A percentile compares a stretch with the other conserved stretches of the same genome.
phyloP scores from a whole-genome alignment of 1,140 invertebrate species.

The Penaeus vannamei region DNA sequence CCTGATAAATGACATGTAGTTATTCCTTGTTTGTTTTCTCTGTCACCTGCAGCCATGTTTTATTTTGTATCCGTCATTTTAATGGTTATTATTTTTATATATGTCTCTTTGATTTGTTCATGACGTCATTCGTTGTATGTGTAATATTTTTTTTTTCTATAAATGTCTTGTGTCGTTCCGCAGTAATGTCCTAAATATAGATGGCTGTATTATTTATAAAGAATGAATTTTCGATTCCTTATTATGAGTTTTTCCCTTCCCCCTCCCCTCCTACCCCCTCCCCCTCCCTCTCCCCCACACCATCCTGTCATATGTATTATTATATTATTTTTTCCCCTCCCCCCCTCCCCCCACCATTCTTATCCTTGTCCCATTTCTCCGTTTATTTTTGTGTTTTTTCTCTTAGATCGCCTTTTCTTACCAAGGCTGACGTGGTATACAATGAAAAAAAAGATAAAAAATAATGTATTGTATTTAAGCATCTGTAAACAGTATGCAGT shows the following conservation, averaged over 20 bases:
- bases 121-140: conserved; percentile 39
- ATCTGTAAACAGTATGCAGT: not conserved
- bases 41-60: conserved; percentile 3
- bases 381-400: conserved; percentile 17
- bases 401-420: not conserved
- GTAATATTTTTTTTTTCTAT: not conserved
- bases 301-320: conserved; percentile 20
- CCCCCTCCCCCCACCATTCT: not conserved
- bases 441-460: conserved; percentile 16
- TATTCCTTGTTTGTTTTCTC: conserved; percentile 17
- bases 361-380: not conserved
- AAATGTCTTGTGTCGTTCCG: conserved; percentile 26
- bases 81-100: not conserved
- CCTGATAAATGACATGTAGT: conserved; percentile 34
- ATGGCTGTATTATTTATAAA: conserved; percentile 45
- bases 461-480: conserved; percentile 1
- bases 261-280: not conserved
- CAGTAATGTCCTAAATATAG: conserved; percentile 13
- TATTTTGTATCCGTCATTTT: not conserved
- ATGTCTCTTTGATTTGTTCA: conserved; percentile 21
- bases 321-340: not conserved
- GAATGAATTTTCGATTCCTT: not conserved
- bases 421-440: conserved; percentile 34
- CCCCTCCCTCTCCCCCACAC: not conserved
- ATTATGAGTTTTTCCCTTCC: not conserved